Evolutionary conservation across 2,113 vertebrate genomes (phyloP).

Genomic region (Phaetusa simplex): DNA sequence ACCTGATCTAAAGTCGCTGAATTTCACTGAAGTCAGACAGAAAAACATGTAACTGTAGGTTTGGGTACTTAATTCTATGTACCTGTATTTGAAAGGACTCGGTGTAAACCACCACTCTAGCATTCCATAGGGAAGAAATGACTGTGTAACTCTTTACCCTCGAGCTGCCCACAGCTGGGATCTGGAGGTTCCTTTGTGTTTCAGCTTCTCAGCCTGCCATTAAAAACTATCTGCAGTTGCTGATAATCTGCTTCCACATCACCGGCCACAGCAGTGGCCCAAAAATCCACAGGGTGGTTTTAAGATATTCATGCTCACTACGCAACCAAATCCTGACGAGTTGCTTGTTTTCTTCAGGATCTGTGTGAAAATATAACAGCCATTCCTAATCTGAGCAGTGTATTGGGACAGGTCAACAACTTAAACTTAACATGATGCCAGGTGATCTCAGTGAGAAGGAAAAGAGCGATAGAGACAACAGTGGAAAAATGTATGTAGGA

Average conservation of each 20-base stretch:
- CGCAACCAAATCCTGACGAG: neutral
- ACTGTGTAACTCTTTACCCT: neutral
- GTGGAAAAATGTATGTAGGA: neutral
- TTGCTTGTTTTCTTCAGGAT: neutral
- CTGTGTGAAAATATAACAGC: neutral
- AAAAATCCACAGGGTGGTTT: neutral
- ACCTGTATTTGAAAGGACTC: neutral
- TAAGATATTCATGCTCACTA: neutral
- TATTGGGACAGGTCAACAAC: neutral
- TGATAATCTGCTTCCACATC: neutral
- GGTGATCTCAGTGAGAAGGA: neutral
- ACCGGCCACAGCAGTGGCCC: neutral
- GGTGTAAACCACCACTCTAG: neutral
- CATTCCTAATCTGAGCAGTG: neutral
- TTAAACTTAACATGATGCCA: neutral
- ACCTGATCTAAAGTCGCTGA: neutral
- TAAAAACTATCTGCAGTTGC: neutral
- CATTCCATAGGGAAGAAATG: neutral
- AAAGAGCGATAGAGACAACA: neutral
- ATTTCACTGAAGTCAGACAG: neutral
- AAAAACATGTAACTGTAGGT: neutral
- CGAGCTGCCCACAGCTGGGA: neutral
- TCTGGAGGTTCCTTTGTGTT: neutral
- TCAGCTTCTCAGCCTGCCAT: neutral
- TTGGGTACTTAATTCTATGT: neutral